phyloP scores from a whole-genome alignment of 2,113 vertebrate genomes.

The Pelusios castaneus region DNA sequence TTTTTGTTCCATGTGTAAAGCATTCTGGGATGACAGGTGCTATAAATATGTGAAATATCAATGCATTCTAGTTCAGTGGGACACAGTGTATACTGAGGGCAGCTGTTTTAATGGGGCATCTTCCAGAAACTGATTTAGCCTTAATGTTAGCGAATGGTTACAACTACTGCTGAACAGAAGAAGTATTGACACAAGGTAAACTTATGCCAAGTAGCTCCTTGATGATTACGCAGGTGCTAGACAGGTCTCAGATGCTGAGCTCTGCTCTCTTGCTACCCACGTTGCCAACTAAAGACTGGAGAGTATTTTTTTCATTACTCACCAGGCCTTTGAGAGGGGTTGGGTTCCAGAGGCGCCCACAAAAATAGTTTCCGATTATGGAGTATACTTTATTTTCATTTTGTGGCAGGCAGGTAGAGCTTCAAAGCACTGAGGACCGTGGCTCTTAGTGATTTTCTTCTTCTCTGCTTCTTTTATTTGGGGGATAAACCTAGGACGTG shows the following conservation, averaged over 20 bases:
- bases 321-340: not conserved
- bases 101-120: not conserved
- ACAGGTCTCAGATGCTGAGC: not conserved
- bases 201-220: not conserved
- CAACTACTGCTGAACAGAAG: not conserved
- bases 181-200: not conserved
- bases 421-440: not conserved
- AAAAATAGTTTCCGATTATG: not conserved
- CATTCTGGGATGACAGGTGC: not conserved
- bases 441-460: not conserved
- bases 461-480: not conserved
- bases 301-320: not conserved
- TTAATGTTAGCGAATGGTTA: not conserved
- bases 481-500: not conserved
- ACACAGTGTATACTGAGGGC: not conserved
- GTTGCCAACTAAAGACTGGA: not conserved
- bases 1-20: not conserved
- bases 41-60: not conserved
- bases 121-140: not conserved
- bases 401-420: slow-evolving; percentile 6
- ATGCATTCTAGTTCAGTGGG: not conserved
- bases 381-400: not conserved
- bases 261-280: not conserved
- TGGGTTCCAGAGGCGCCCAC: not conserved
- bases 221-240: not conserved